Evolutionary conservation across 2,113 vertebrate species (phyloP).

Genomic region (Pseudorectes ferrugineus): DNA sequence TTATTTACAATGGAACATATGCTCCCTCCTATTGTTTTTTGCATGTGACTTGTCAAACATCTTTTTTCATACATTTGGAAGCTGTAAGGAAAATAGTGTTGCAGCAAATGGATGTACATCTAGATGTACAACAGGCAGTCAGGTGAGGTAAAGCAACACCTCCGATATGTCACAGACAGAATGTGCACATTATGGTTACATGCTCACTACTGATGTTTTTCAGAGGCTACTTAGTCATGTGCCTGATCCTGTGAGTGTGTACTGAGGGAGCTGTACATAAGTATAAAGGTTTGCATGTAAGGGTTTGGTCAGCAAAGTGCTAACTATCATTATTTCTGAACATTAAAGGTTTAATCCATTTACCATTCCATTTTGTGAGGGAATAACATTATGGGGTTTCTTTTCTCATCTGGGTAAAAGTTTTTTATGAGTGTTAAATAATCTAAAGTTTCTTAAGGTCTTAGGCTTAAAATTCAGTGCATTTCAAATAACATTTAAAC

Average conservation of each 20-base stretch:
- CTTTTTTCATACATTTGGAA: neutral
- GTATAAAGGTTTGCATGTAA: neutral
- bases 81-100: neutral
- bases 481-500: neutral
- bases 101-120: neutral
- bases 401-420: neutral
- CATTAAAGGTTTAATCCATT: neutral
- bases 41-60: neutral
- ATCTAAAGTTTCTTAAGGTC: neutral
- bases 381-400: neutral
- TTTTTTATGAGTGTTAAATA: neutral
- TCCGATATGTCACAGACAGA: neutral
- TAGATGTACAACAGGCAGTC: neutral
- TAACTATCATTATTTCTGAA: neutral
- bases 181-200: neutral
- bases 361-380: neutral
- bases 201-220: neutral
- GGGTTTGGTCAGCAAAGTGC: neutral
- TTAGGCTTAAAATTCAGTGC: neutral
- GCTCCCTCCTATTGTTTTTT: neutral
- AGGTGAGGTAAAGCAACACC: neutral
- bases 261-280: neutral
- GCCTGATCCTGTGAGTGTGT: neutral
- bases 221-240: neutral
- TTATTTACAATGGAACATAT: slow-evolving; percentile 16